Conservation (phyloP, 2,113 vertebrate genomes). For the Saimiri boliviensis region DNA sequence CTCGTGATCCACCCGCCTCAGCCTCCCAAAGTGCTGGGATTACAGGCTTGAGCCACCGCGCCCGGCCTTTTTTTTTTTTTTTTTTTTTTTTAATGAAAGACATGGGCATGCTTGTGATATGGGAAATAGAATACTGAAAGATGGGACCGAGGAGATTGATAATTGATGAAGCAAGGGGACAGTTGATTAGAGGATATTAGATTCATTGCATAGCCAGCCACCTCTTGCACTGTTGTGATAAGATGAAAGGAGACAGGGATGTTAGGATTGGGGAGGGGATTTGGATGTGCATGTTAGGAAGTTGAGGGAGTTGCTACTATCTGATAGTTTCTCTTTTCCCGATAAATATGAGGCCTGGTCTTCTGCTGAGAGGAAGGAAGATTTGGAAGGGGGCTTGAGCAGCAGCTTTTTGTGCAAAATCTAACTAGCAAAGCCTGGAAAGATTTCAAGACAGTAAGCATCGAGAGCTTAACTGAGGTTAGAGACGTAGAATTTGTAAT, state of each 20-base stretch:
- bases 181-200: not conserved
- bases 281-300: not conserved
- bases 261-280: not conserved
- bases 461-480: slow-evolving; percentile 11
- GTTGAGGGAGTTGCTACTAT: slow-evolving; percentile 10
- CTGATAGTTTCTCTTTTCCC: not conserved
- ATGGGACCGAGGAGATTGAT: not conserved
- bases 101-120: not conserved
- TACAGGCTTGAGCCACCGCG: no score
- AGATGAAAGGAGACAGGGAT: not conserved
- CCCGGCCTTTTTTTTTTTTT: not conserved
- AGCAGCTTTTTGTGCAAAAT: slow-evolving; percentile 14
- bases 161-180: not conserved
- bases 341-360: not conserved
- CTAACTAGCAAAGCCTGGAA: not conserved
- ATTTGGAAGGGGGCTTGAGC: not conserved
- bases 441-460: slow-evolving; percentile 13
- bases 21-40: no score
- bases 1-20: no score
- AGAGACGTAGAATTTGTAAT: slow-evolving; percentile 33
- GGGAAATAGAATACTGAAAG: not conserved
- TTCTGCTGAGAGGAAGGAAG: not conserved
- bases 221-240: not conserved
- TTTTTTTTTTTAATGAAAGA: not conserved
- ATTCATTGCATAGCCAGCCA: not conserved